Evolutionary conservation across 2,888 invertebrate genomes (phyloP).

Genomic region (Emesis furor): DNA sequence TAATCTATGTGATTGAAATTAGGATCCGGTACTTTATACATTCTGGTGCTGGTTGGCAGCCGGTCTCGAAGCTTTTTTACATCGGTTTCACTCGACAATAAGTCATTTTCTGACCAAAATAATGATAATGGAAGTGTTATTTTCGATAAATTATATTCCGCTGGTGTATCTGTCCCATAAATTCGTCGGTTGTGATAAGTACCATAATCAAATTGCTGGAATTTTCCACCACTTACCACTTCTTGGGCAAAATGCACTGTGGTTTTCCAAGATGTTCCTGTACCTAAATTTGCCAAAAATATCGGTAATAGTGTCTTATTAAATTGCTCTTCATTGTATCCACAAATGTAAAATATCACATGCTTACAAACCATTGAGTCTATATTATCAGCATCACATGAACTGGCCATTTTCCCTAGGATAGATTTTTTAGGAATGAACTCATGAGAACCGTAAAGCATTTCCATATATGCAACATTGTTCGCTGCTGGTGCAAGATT

Average conservation of each 20-base stretch:
- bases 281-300: conserved; percentile 94
- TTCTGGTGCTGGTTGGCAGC: conserved; percentile 89
- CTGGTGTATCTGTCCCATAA: conserved; percentile 92
- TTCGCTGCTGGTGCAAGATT: conserved; percentile 93
- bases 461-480: conserved; percentile 92
- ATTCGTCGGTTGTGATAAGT: conserved; percentile 88
- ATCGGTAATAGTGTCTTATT: conserved; percentile 94
- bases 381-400: conserved; percentile 90
- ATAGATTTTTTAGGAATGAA: conserved; percentile 94
- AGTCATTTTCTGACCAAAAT: conserved; percentile 94
- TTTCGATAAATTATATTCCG: conserved; percentile 92
- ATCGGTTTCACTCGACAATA: conserved; percentile 93
- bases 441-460: conserved; percentile 94
- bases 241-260: conserved; percentile 94
- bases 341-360: conserved; percentile 94
- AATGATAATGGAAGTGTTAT: conserved; percentile 93
- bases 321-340: conserved; percentile 94
- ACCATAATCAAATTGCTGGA: conserved; percentile 95
- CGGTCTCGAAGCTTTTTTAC: conserved; percentile 88
- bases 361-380: conserved; percentile 94
- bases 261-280: conserved; percentile 95
- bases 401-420: conserved; percentile 90
- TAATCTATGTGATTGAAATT: conserved; percentile 95
- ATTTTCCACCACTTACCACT: conserved; percentile 88
- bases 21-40: conserved; percentile 91